Conservation (phyloP, 1,140 invertebrate genomes). For the Drosophila yakuba region DNA sequence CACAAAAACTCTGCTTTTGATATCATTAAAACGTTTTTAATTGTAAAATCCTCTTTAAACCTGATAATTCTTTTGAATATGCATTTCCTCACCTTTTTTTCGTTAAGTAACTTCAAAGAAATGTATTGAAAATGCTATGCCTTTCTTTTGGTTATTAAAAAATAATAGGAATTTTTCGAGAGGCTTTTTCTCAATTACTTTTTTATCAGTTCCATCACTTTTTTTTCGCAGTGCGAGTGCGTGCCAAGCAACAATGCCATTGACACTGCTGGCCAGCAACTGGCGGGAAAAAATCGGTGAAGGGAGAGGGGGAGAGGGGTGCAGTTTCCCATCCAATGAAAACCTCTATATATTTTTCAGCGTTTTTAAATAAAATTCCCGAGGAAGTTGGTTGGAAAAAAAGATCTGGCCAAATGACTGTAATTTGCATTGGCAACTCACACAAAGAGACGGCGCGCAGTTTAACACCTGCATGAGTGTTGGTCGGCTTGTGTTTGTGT, state of each 20-base stretch:
- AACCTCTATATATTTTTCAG: constrained; percentile 23
- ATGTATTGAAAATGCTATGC: no score
- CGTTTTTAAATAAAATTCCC: constrained; percentile 46
- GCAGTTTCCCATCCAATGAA: constrained; percentile 15
- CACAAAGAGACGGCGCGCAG: constrained; percentile 31
- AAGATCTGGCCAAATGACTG: constrained; percentile 47
- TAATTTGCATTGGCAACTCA: constrained; percentile 56
- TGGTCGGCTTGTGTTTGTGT: constrained; percentile 22
- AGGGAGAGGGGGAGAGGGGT: no score
- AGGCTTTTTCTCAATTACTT: neutral
- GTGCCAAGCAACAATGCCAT: constrained; percentile 49
- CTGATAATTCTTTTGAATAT: no score
- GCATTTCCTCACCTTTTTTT: no score
- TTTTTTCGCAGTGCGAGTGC: constrained; percentile 28
- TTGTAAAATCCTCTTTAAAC: no score
- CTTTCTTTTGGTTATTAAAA: neutral
- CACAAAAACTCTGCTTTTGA: no score
- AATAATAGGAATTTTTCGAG: no score
- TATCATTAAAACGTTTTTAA: no score
- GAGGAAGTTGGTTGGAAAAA: constrained; percentile 14
- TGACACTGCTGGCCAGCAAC: constrained; percentile 14
- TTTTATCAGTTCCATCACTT: neutral
- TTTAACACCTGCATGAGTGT: constrained; percentile 56
- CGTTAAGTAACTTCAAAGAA: no score
- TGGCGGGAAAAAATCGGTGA: constrained; percentile 17